These are phyloP conservation scores for Orcinus orca DNA, from an alignment of 2,113 vertebrate species.

Conservation along the genomic window DNA sequence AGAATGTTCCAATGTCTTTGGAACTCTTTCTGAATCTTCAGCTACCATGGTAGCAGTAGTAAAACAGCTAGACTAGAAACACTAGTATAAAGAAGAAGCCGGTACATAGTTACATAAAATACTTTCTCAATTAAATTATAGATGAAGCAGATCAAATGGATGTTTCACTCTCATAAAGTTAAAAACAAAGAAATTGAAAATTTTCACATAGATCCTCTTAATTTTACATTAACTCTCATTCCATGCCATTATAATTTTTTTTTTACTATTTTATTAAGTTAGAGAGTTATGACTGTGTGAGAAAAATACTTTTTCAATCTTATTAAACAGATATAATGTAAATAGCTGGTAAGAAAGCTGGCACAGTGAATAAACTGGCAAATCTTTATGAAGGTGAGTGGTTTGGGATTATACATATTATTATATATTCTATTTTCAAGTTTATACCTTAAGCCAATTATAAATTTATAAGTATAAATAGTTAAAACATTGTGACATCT, in stretches of 20 bases:
- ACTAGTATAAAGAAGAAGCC: background rate
- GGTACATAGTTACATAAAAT: background rate
- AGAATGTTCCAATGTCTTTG: background rate
- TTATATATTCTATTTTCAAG: background rate
- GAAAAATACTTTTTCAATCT: background rate
- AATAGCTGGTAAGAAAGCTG: background rate
- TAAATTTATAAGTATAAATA: background rate
- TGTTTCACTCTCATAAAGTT: background rate
- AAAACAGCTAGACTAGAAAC: background rate
- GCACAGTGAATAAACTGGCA: background rate
- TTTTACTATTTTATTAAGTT: background rate
- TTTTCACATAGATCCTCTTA: background rate
- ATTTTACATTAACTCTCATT: background rate
- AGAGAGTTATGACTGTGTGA: background rate
- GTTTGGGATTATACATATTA: background rate
- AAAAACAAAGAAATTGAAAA: constrained; percentile 9
- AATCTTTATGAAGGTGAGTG: background rate
- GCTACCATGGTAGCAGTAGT: background rate
- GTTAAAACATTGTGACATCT: background rate
- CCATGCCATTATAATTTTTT: background rate
- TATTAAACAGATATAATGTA: background rate
- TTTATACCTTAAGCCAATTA: background rate
- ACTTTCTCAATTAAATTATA: background rate
- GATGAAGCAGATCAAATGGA: background rate
- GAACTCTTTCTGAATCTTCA: background rate